Base-by-base conservation (phyloP, 2,113 vertebrate genomes). In the Pygoscelis antarcticus region DNA sequence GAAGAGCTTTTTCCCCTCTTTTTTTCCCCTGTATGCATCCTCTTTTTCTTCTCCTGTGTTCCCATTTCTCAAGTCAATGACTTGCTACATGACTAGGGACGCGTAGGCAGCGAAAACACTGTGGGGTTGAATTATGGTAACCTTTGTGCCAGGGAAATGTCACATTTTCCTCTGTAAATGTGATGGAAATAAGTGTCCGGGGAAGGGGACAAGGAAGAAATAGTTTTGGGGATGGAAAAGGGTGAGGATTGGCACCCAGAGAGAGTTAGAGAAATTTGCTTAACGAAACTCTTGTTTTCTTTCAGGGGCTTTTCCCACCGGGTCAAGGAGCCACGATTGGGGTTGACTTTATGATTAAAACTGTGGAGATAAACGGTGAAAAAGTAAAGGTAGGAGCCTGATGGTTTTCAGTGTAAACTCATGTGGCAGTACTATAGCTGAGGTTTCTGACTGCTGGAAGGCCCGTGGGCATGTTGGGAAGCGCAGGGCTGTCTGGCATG, bases 281-380 rank as follows among this genome's bases (percentile, higher is more conserved):
- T 94, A 92, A 69, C 49, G 18, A 40, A 64, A 14, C 68, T 95
- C 38, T 95, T 95, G 61, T 78, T 92, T 95, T 85, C 64, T 96
- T 96, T 11, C 93, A 99, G 99, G 99, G 99, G 86, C 99, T 99
- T 97, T 99, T 99, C 96, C 99, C 99, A 91, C 99, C 99, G 47
- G 99, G 99, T 90, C 99, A 99, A 98, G 99, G 99, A 97, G 99
- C 99, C 91, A 99, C 99, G 4, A 99, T 99, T 89, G 99, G 99
- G 80, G 99, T 99, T 87, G 99, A 99, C 98, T 99, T 99, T 96
- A 99, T 99, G 99, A 99, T 99, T 97, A 99, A 99, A 98, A 99
- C 99, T 2, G 99, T 99, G 98, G 99, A 99, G 97, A 99, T 99
- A 95, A 99, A 99, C 16, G 99, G 99, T 96, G 98, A 99, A 98